Conservation (phyloP, 2,888 invertebrate species). For the Meiosimyza platycephala region DNA sequence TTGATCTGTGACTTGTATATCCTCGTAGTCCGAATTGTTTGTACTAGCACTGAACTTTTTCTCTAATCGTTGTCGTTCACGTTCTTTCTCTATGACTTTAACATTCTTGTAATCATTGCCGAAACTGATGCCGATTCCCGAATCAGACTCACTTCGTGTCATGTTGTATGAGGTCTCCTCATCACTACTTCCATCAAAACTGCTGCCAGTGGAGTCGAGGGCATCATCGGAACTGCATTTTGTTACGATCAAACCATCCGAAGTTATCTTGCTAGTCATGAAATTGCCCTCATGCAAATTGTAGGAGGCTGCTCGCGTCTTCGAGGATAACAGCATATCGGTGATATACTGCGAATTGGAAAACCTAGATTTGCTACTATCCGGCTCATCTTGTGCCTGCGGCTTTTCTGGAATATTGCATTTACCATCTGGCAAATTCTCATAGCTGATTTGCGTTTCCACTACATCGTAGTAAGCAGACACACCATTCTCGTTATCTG, state of each 20-base stretch:
- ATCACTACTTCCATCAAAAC: conserved; percentile 67
- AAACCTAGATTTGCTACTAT: conserved; percentile 48
- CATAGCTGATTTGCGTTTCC: conserved; percentile 63
- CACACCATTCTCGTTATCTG: conserved; percentile 70
- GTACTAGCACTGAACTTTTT: conserved; percentile 64
- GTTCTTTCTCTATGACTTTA: conserved; percentile 48
- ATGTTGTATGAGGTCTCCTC: conserved; percentile 67
- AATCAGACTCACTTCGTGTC: conserved; percentile 67
- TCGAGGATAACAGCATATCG: conserved; percentile 65
- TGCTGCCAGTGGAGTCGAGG: conserved; percentile 66
- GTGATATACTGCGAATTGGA: conserved; percentile 66
- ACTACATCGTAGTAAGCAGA: conserved; percentile 68
- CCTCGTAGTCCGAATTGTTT: conserved; percentile 66
- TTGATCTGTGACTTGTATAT: conserved; percentile 64
- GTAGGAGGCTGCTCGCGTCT: conserved; percentile 65
- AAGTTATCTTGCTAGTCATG: conserved; percentile 67
- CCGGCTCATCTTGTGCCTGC: conserved; percentile 43
- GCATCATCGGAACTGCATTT: conserved; percentile 67
- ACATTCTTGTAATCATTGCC: conserved; percentile 61
- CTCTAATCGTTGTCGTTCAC: conserved; percentile 51
- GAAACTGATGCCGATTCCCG: conserved; percentile 67
- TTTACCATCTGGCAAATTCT: conserved; percentile 65
- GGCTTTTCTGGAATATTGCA: conserved; percentile 50
- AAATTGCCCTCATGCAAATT: conserved; percentile 66
- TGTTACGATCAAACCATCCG: conserved; percentile 66